A percentile compares a stretch with the other conserved stretches of the same genome.
Conservation (phyloP, 35 echinoderm and acorn worm species). For the Diadema setosum region DNA sequence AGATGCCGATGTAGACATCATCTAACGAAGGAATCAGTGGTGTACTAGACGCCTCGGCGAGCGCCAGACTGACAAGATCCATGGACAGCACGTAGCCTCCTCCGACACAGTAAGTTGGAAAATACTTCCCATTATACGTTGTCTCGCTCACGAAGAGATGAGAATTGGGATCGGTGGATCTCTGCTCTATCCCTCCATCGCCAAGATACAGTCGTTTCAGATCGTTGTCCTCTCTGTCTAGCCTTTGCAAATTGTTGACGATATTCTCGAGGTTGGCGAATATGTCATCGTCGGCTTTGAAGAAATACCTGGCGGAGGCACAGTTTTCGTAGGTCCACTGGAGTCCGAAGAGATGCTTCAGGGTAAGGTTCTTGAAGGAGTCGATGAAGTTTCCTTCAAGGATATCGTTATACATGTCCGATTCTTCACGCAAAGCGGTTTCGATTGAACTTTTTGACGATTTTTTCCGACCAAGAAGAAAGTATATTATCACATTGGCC, state of each 20-base stretch:
- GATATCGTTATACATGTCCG: neutral
- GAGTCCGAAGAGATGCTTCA: neutral
- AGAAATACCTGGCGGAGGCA: neutral
- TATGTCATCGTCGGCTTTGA: neutral
- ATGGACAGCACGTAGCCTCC: neutral
- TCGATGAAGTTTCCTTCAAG: neutral
- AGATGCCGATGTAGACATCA: neutral
- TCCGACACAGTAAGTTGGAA: neutral
- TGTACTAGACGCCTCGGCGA: neutral
- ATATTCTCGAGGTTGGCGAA: neutral
- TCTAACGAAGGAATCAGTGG: neutral
- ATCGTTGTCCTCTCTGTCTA: neutral
- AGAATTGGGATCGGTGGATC: neutral
- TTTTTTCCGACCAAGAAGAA: neutral
- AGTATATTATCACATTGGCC: neutral
- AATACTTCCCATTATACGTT: neutral
- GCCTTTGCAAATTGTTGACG: neutral
- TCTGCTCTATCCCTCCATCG: neutral
- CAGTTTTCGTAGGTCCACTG: neutral
- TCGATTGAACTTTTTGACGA: neutral
- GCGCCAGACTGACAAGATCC: neutral
- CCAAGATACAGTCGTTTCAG: neutral
- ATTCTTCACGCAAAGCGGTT: neutral
- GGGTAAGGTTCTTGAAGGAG: neutral
- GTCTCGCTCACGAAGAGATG: neutral